Evolutionary conservation across 2,113 vertebrate species (phyloP).

Genomic region (Microcebus lehilahytsara): DNA sequence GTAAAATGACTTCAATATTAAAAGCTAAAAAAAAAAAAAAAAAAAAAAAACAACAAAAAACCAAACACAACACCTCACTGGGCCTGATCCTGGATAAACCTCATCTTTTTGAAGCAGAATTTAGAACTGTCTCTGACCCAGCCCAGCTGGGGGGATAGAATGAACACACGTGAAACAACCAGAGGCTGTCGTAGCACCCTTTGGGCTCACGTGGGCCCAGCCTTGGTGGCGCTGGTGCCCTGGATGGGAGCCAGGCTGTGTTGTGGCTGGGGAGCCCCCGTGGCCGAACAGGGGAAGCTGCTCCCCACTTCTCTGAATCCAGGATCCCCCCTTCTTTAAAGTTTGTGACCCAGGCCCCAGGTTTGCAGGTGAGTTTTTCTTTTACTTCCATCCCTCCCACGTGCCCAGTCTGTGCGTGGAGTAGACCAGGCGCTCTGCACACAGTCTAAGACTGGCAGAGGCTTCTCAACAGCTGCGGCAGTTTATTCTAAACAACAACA

Average conservation of each 20-base stretch:
- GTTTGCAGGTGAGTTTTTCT: background rate
- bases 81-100: background rate
- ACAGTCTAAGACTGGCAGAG: too few relatives aligned
- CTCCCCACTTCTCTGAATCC: background rate
- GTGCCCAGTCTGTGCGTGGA: background rate
- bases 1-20: background rate
- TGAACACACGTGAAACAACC: background rate
- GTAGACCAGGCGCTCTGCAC: background rate
- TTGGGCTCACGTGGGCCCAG: background rate
- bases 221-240: background rate
- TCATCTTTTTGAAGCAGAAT: background rate
- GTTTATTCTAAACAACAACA: background rate
- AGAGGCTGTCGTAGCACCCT: background rate
- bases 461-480: background rate
- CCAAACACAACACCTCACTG: background rate
- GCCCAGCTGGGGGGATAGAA: too few relatives aligned
- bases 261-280: background rate
- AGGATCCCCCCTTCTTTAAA: background rate
- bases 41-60: background rate
- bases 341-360: background rate
- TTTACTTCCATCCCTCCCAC: background rate
- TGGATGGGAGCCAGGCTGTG: background rate
- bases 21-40: background rate
- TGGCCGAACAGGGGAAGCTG: too few relatives aligned
- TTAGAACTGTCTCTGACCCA: background rate